Percentiles rank a stretch among this genome's conserved stretches.
These are phyloP conservation scores for Muscina levida DNA, from an alignment of 2,888 invertebrate genomes.

Conservation along the genomic window DNA sequence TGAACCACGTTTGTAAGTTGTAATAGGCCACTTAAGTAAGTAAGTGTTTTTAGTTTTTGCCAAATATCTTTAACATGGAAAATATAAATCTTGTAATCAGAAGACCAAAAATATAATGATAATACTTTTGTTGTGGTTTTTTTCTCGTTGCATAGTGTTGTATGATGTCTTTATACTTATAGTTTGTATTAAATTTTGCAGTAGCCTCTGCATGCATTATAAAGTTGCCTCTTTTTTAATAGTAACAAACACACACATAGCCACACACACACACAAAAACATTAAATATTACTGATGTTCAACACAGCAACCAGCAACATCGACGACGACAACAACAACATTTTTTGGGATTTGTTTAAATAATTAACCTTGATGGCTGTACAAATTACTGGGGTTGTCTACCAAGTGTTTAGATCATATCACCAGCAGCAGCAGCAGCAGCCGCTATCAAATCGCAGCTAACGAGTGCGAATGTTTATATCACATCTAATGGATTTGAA, in stretches of 20 bases:
- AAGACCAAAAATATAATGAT: too few relatives aligned
- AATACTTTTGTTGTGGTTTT: too few relatives aligned
- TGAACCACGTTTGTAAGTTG: too few relatives aligned
- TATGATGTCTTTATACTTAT: too few relatives aligned
- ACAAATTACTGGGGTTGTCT: slow-evolving; percentile 33
- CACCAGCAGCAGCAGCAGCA: background rate
- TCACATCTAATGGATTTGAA: slow-evolving; percentile 59
- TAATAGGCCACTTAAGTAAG: too few relatives aligned
- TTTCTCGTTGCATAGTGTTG: too few relatives aligned
- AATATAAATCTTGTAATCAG: too few relatives aligned
- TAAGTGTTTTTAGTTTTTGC: too few relatives aligned
- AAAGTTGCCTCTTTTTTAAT: slow-evolving; percentile 1
- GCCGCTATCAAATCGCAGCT: background rate
- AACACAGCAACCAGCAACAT: background rate
- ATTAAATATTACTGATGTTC: background rate
- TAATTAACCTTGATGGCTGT: slow-evolving; percentile 55
- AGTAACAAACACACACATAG: slow-evolving; percentile 7
- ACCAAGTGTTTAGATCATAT: background rate
- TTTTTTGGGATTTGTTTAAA: slow-evolving; percentile 45
- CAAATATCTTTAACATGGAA: too few relatives aligned
- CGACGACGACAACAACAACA: background rate
- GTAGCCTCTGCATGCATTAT: background rate
- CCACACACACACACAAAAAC: too few relatives aligned
- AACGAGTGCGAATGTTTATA: slow-evolving; percentile 10
- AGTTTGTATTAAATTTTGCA: background rate